Conservation (phyloP, 2,888 invertebrate genomes). For the Oxytorus armatus region DNA sequence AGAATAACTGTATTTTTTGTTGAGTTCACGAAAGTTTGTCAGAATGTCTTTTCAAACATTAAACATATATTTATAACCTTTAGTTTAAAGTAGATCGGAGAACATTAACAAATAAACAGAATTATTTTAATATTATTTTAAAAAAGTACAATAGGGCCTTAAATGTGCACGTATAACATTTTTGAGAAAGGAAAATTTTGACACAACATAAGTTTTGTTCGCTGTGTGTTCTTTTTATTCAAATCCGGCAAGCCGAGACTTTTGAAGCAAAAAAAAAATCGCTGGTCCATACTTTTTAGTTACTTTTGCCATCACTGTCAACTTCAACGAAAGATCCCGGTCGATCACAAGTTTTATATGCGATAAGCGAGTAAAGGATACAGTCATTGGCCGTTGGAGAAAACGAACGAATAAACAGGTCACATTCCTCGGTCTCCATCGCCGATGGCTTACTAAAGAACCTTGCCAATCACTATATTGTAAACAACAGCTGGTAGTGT, state of each 20-base stretch:
- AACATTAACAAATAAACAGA: too few relatives aligned
- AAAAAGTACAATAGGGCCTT: too few relatives aligned
- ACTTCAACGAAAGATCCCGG: neutral
- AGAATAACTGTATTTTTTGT: too few relatives aligned
- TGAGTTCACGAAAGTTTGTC: too few relatives aligned
- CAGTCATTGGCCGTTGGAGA: neutral
- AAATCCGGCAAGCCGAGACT: neutral
- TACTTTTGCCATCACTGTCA: neutral
- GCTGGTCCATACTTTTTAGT: neutral
- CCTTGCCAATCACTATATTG: conserved; percentile 7
- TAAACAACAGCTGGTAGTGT: conserved; percentile 5
- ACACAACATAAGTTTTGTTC: neutral
- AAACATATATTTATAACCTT: too few relatives aligned
- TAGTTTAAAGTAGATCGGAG: too few relatives aligned
- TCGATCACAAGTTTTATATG: neutral
- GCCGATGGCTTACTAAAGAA: neutral
- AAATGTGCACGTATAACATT: too few relatives aligned
- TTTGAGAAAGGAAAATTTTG: neutral
- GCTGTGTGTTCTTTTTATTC: neutral
- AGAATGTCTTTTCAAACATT: too few relatives aligned
- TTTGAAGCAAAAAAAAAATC: neutral
- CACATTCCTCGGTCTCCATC: neutral
- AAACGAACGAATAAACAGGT: conserved; percentile 3
- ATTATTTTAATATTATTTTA: too few relatives aligned
- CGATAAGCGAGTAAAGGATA: neutral